Conservation (phyloP, 2,888 invertebrate species). For the Tiliacea aurago region DNA sequence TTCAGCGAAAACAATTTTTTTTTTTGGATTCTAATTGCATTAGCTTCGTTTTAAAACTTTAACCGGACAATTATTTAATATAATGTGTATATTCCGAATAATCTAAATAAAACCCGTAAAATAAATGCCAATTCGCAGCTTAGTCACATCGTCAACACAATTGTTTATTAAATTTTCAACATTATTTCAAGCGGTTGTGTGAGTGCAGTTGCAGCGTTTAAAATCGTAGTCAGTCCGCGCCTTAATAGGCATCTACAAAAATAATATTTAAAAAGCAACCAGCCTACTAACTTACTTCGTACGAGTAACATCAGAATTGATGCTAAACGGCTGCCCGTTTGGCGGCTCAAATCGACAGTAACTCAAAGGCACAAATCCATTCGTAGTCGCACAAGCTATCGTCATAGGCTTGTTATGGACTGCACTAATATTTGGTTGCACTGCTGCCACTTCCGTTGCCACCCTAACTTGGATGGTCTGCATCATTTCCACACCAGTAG, state of each 20-base stretch:
- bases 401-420: constrained; percentile 78
- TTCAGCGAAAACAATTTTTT: too few species aligned
- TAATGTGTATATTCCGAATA: too few species aligned
- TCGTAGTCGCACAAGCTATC: constrained; percentile 83
- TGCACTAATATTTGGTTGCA: constrained; percentile 75
- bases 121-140: too few species aligned
- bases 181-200: too few species aligned
- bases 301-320: constrained; percentile 79
- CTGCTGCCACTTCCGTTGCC: constrained; percentile 81
- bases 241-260: background rate
- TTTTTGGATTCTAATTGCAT: too few species aligned
- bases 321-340: constrained; percentile 83
- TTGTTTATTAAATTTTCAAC: too few species aligned
- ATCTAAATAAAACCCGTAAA: too few species aligned
- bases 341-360: constrained; percentile 89
- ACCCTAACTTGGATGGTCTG: constrained; percentile 80
- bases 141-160: too few species aligned
- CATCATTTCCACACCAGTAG: constrained; percentile 77
- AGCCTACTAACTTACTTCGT: constrained; percentile 75
- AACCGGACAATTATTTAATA: too few species aligned
- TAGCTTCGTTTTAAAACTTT: too few species aligned
- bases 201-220: too few species aligned
- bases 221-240: too few species aligned
- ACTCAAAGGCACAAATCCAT: constrained; percentile 77
- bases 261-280: background rate